phyloP scores from a whole-genome alignment of 64 coral and sea anemone species.

The Catalaphyllia jardinei region DNA sequence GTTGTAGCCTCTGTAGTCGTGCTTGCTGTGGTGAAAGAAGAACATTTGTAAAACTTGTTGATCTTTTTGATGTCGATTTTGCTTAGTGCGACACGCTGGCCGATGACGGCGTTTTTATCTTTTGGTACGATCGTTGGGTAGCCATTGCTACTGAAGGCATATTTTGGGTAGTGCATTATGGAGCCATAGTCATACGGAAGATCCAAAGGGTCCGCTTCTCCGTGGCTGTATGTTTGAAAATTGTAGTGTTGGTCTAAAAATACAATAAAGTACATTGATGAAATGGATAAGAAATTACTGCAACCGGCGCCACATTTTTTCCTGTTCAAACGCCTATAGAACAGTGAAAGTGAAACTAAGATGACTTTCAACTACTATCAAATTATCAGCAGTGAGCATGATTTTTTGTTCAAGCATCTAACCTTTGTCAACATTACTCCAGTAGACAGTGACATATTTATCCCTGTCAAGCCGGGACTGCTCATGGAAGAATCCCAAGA shows the following conservation, averaged over 20 bases:
- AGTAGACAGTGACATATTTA: conserved; percentile 49
- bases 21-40: background rate
- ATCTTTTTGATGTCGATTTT: conserved; percentile 57
- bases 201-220: conserved; percentile 67
- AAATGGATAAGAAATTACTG: background rate
- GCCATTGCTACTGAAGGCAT: conserved; percentile 78
- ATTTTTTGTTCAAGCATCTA: background rate
- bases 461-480: conserved; percentile 63
- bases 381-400: background rate
- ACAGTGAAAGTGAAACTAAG: background rate
- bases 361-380: background rate
- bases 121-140: conserved; percentile 74
- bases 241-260: conserved; percentile 33
- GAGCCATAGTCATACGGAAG: conserved; percentile 63
- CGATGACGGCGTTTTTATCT: conserved; percentile 44
- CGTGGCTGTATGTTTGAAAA: conserved; percentile 75
- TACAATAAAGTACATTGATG: background rate
- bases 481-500: conserved; percentile 72
- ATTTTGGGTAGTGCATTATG: conserved; percentile 87
- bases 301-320: too few relatives aligned
- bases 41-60: conserved; percentile 75
- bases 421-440: conserved; percentile 63
- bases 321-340: too few relatives aligned
- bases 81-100: conserved; percentile 55
- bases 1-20: conserved; percentile 10